Evolutionary conservation across 2,113 vertebrate species (phyloP).

Genomic region (Lamprologus tigripictilis): DNA sequence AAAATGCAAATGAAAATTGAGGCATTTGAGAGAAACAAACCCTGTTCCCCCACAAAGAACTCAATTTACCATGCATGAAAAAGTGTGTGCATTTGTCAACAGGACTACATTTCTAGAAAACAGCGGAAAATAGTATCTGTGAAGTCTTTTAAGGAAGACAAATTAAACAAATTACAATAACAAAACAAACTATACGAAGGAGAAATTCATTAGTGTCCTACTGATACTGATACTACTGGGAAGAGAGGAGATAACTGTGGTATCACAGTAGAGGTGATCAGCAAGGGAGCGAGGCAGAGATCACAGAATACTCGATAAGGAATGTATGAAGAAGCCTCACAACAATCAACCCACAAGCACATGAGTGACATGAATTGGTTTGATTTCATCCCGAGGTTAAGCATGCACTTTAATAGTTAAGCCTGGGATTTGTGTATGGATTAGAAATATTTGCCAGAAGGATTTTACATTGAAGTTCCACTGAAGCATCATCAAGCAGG

Average conservation of each 20-base stretch:
- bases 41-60: neutral
- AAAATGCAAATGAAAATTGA: neutral
- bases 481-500: conserved; percentile 34
- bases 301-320: neutral
- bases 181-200: neutral
- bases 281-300: neutral
- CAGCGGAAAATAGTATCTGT: neutral
- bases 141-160: neutral
- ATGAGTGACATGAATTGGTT: conserved; percentile 7
- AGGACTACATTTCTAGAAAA: neutral
- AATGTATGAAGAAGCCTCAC: neutral
- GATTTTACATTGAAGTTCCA: conserved; percentile 42
- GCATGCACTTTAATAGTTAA: conserved; percentile 40
- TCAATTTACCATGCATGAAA: neutral
- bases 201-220: neutral
- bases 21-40: neutral
- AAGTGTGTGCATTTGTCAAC: neutral
- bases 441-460: conserved; percentile 45
- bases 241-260: neutral
- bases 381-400: conserved; percentile 38
- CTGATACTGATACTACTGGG: neutral
- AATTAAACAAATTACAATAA: neutral
- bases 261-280: neutral
- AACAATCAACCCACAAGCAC: neutral
- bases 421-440: conserved; percentile 53